Evolutionary conservation across 2,113 vertebrate genomes (phyloP).

Genomic region (Acanthisitta chloris): DNA sequence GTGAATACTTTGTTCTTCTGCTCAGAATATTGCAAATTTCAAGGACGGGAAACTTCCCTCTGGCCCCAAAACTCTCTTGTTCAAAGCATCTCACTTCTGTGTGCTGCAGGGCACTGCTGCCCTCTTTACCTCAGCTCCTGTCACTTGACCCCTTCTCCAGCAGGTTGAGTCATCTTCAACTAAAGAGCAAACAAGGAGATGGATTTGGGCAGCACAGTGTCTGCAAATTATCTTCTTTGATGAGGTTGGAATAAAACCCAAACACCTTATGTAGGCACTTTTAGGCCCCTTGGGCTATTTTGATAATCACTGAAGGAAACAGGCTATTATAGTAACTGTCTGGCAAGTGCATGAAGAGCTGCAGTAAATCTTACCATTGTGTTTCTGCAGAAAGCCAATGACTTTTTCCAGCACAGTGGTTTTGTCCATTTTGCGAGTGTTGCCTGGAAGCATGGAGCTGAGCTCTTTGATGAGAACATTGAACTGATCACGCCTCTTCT

Average conservation of each 20-base stretch:
- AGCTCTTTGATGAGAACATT: constrained; percentile 86
- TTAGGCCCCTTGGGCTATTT: not conserved
- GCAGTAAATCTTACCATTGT: constrained; percentile 74
- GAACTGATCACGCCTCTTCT: constrained; percentile 84
- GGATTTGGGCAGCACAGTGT: not conserved
- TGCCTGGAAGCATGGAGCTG: constrained; percentile 83
- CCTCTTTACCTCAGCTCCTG: not conserved
- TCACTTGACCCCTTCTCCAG: not conserved
- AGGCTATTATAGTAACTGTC: not conserved
- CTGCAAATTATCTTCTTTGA: not conserved
- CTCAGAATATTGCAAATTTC: not conserved
- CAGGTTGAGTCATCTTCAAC: not conserved
- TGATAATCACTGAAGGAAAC: not conserved
- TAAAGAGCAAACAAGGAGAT: not conserved
- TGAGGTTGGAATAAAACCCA: not conserved
- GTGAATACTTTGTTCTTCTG: not conserved
- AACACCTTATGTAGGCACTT: not conserved
- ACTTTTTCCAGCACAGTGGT: constrained; percentile 84
- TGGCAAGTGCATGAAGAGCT: not conserved
- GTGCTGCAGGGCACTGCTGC: not conserved
- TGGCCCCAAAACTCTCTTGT: not conserved
- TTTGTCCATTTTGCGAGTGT: constrained; percentile 83
- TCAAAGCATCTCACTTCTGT: not conserved
- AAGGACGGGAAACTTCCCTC: not conserved
- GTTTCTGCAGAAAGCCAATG: constrained; percentile 82